Conservation (phyloP, 2,113 vertebrate genomes). For the Indicator maculatus region DNA sequence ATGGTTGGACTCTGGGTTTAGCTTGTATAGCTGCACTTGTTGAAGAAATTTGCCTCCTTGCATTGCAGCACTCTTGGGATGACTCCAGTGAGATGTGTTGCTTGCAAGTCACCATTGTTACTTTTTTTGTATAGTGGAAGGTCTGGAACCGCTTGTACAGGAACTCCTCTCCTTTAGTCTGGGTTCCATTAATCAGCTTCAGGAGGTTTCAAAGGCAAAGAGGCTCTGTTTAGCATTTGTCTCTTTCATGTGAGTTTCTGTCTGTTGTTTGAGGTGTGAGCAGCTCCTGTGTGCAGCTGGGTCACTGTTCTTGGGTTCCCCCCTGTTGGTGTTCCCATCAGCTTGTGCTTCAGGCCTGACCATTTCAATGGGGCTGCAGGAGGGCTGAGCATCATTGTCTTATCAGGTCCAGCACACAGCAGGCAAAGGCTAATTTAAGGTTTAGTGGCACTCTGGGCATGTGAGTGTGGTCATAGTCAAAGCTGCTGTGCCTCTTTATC, state of each 20-base stretch:
- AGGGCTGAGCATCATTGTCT: fast-evolving
- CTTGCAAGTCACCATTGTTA: neutral
- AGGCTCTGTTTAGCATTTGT: neutral
- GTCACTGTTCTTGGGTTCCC: fast-evolving
- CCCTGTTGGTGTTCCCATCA: neutral
- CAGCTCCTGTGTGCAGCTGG: neutral
- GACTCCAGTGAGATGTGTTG: neutral
- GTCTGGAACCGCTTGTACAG: neutral
- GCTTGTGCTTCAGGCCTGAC: neutral
- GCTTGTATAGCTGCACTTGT: neutral
- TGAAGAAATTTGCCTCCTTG: neutral
- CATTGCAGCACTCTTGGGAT: neutral
- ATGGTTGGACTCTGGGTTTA: neutral
- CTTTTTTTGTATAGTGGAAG: neutral
- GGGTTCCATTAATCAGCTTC: neutral
- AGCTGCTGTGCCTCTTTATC: neutral
- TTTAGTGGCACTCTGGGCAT: neutral
- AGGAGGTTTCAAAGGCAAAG: neutral
- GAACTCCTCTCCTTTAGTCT: neutral
- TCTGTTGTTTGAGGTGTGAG: neutral
- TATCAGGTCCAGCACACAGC: fast-evolving
- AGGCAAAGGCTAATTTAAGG: neutral
- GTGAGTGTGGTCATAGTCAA: neutral
- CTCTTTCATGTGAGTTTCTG: neutral
- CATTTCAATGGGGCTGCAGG: neutral